Base-by-base conservation (phyloP, 2,797 vertebrate species). In the Xenentodon cancila region DNA sequence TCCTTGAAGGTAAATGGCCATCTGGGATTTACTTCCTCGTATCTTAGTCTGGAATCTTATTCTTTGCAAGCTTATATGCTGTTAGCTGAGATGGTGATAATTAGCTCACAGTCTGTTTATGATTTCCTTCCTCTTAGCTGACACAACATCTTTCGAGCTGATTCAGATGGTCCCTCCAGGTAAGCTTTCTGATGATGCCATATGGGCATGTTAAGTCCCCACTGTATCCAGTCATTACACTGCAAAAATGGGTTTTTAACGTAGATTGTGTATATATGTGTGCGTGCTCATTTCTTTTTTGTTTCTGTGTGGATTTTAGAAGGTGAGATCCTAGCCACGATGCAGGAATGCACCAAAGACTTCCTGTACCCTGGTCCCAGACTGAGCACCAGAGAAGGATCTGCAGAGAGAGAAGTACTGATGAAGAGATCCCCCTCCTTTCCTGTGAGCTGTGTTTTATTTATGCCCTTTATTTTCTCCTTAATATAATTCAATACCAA, bases 161-260 rank as follows among this genome's bases (percentile, higher is more conserved):
- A 95, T 98, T 94, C 97, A 98, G 73, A 93, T 94, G 43, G 57
- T 94, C 91, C 95, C 96, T 90, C 95, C 96, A 97, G 97, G 97
- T 99, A 94, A 68, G 71, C 49, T 75, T 82, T 88, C 32, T 82
- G 79, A 82, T 84, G 73, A 82, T 73, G 65, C 81, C 70, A 72
- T 63, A 69, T 79, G 78, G 78, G 62, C 80, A 21, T 20, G 53
- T 67, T 65, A 52, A 60, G 25, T 80, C 62, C 67, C 56, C 20
- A 50, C 48, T 80, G 52, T 61, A 75, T 77, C 21, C 45, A 69
- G 34, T 59, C 72, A 71, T 80, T 81, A 73, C 60, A 43, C 69
- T 64, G 78, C 73, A 74, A 77, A 81, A 79, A 65, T 51, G 57
- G 19, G 17, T 40, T 62, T 77, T 54, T 64, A 54, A 59, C 44